Conservation (phyloP, 2,888 invertebrate species). For the Isoperla grammatica region DNA sequence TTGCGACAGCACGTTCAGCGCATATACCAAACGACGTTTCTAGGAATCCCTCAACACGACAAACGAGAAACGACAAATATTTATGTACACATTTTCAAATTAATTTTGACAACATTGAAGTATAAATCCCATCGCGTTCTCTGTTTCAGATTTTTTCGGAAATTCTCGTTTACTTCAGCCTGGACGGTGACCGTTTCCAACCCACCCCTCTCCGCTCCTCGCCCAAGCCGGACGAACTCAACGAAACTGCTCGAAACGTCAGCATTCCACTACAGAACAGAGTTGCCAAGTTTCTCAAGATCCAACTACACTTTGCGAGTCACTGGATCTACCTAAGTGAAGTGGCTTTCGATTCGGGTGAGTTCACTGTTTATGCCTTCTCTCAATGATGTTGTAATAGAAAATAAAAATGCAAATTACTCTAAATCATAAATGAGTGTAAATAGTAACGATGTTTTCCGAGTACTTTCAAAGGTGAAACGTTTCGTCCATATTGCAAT, state of each 20-base stretch:
- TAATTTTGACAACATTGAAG: no score
- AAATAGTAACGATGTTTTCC: no score
- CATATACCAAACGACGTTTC: no score
- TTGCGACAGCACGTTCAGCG: no score
- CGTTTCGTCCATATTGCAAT: no score
- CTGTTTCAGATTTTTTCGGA: constrained; percentile 63
- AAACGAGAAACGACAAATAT: no score
- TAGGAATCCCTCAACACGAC: no score
- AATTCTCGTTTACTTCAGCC: constrained; percentile 70
- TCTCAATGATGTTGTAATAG: no score
- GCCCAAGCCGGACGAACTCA: constrained; percentile 9
- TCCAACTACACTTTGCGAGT: constrained; percentile 68
- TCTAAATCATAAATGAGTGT: no score
- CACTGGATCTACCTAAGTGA: constrained; percentile 89
- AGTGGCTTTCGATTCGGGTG: constrained; percentile 75
- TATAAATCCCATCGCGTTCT: neutral
- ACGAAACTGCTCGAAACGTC: constrained; percentile 48
- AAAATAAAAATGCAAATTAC: no score
- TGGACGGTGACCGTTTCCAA: constrained; percentile 59
- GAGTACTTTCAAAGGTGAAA: no score
- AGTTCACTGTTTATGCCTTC: constrained; percentile 41
- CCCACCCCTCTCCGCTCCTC: constrained; percentile 20
- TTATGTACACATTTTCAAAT: no score
- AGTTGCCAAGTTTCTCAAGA: constrained; percentile 68
- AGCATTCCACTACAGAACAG: constrained; percentile 68